phyloP scores from a whole-genome alignment of 2,888 invertebrate species.

The Heliconius cydno region DNA sequence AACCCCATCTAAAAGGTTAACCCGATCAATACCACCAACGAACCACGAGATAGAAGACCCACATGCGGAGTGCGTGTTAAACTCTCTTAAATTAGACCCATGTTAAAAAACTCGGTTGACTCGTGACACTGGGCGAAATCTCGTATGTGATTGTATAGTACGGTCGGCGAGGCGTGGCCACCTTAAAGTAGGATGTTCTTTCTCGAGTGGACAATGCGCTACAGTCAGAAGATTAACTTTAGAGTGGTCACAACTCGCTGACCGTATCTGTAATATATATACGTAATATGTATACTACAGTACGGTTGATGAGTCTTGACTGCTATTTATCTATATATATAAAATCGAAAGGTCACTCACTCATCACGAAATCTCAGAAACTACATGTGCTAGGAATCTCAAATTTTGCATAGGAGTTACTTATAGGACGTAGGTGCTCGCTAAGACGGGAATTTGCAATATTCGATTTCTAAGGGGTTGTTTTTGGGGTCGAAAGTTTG shows the following conservation, averaged over 20 bases:
- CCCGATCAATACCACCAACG: not conserved
- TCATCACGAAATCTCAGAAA: too few species aligned
- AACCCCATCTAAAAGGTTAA: not conserved
- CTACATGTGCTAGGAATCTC: too few species aligned
- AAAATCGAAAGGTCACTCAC: too few species aligned
- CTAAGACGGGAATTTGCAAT: too few species aligned
- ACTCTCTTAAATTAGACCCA: constrained; percentile 15
- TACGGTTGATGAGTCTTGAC: too few species aligned
- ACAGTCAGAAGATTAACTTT: too few species aligned
- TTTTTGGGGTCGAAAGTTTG: too few species aligned
- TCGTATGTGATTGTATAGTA: not conserved
- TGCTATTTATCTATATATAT: too few species aligned
- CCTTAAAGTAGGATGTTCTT: not conserved
- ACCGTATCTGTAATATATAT: not conserved
- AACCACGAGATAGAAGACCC: constrained; percentile 2
- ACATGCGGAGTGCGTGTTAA: not conserved
- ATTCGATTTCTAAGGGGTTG: too few species aligned
- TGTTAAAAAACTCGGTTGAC: constrained; percentile 10
- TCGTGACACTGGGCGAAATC: not conserved
- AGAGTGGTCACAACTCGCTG: not conserved
- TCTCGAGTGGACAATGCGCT: too few species aligned
- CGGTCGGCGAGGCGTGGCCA: not conserved
- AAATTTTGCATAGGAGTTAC: too few species aligned
- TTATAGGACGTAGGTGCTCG: too few species aligned
- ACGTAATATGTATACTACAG: not conserved